Evolutionary conservation across 30 jellyfish, hydroid and myxozoan species (phyloP), one percentile per base, ranked within the genome.

Genomic region (Rhopilema esculentum): DNA sequence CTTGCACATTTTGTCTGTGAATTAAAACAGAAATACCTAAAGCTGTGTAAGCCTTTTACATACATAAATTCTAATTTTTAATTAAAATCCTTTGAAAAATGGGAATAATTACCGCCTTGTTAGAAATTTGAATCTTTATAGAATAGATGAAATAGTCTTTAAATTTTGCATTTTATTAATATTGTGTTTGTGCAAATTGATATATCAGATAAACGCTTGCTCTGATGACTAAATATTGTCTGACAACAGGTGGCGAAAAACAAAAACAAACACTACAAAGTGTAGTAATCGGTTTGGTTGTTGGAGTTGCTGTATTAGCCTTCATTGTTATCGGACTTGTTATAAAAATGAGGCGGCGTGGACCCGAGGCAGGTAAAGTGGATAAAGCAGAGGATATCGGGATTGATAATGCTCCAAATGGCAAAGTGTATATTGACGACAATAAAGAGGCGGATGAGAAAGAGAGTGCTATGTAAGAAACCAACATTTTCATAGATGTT

Each of bases 401-500:
- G 26, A 27, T 78, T 21, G 88, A 78, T 23, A 65, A 78, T 78
- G 88, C 88, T 9, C 67, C 67, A 28, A 22, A 26, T 66, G 88
- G 79, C 27, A 31, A 27, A n/a, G 69, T 24, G 33, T 62, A 78
- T 30, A 68, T 78, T 19, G 61, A 78, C 29, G 79, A 78, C 8
- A 78, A 78, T 66, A 32, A 66, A 32, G 78, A 21, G 8, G 71
- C 21, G 49, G 78, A 57, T 26, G 79, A 29, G 12, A 78, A 78
- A 69, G 84, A 73, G 23, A 31, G 49, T 0, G 69, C 65, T 33
- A 73, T 73, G 70, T 73, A 19, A 33, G 12, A 33, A 26, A 6
- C 4, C 23, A 2, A 18, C 31, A 26, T n/a, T 67, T 26, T 26
- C n/a, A 49, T 1, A 20, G 49, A 67, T 6, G 74, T 51, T 19